Base-by-base conservation (phyloP, 2,888 invertebrate species). In the Trichogramma evanescens region DNA sequence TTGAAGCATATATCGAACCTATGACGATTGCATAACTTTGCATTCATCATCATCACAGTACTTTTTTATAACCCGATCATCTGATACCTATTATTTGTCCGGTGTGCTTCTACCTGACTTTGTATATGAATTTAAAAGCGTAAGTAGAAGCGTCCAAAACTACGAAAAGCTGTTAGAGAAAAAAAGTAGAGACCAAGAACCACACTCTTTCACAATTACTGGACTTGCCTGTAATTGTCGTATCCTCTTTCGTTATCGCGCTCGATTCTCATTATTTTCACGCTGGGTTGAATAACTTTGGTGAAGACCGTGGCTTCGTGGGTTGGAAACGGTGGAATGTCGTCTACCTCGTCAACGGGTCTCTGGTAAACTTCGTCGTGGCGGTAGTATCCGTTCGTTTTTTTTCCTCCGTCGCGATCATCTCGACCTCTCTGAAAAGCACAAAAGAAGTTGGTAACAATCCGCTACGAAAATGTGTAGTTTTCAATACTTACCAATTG, bases 231-330 rank as follows among this genome's bases (percentile, higher is more conserved):
- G 69, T 74, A 72, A 58, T 65, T 65, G 46, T 75, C 72, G 63
- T 67, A 57, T 73, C 75, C 7, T 45, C 26, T 44, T 4, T 75
- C 73, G 50, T 70, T 67, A 42, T 77, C 76, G 5, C 72, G 72
- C 43, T 77, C 76, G 44, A 78, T 74, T 56, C 70, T 68, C 77
- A 77, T 77, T 51, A 77, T 76, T 64, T 75, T 78, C 54, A 78
- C 73, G 13, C 75, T 70, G 0, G 77, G 77, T 66, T 76, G 74
- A 38, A 74, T 63, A 42, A 77, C 68, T 57, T 73, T 76, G 1
- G 74, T 66, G 60, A 77, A 77, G 54, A 71, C 67, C 1, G 72
- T 64, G 5, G 70, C 71, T 13, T 62, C 68, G 5, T 56, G 70
- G 1, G 67, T 67, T 10, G 77, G 76, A 60, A 78, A 78, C 6